Evolutionary conservation across 2,888 invertebrate species (phyloP), one percentile per base, ranked within the genome.

Genomic region (Horisme vitalbata): DNA sequence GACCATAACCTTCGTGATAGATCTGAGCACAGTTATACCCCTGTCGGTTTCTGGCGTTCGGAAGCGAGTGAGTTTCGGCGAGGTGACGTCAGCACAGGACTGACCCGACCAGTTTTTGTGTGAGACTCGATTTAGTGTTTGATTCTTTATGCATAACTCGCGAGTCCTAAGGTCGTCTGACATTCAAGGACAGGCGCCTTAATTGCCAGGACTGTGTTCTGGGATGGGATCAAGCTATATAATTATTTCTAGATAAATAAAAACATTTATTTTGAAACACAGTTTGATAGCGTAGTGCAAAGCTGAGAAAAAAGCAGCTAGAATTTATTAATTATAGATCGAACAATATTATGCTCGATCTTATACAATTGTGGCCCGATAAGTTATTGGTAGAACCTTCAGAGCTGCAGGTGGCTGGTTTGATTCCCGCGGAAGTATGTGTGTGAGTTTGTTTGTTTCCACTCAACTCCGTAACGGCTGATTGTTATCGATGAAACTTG

Each of bases 101-200:
- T 74, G 62, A 71, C 55, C 74, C 59, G 54, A 87, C 87, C 81
- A 82, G 84, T 87, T 86, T 79, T 77, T 75, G 69, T 67, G 62
- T 55, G 63, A 79, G 80, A 78, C 71, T 81, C 80, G 83, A 83
- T 83, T 88, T 78, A 78, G 79, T 72, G 73, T 82, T 86, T 85
- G 83, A 84, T 83, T 84, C 80, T 85, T 79, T 84, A 84, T 84
- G 84, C 85, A 87, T 86, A 87, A 75, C 82, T 83, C 72, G 72
- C 63, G 63, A 75, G 81, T 80, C 79, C 84, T 87, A 78, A 87
- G 85, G 86, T 83, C 85, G 81, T 80, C 83, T 82, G 54, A 48
- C 28, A 52, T 48, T 53, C 58, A 58, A 58, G 58, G 58, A 58
- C 58, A 55, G 27, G 45, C 51, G 35, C 33, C 39, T 49, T 55